Evolutionary conservation across 1,140 invertebrate genomes (phyloP).

Genomic region (Oedothorax gibbosus): DNA sequence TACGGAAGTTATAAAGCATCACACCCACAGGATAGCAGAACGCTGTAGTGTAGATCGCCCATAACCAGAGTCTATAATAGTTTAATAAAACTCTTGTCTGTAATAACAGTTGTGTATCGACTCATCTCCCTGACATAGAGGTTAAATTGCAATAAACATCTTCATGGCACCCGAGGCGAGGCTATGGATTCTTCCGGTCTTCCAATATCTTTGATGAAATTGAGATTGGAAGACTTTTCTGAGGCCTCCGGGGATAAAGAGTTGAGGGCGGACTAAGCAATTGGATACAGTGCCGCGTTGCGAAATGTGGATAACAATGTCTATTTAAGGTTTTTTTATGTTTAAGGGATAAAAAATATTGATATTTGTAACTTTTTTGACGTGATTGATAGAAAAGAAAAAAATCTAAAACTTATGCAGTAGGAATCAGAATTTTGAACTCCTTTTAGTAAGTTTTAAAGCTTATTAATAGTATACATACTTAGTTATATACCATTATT

Average conservation of each 20-base stretch:
- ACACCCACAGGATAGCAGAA: background rate
- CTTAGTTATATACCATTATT: too few species aligned
- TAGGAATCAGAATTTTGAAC: too few species aligned
- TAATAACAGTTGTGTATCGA: slow-evolving; percentile 44
- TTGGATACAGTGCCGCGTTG: background rate
- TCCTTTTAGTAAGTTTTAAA: too few species aligned
- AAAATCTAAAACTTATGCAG: too few species aligned
- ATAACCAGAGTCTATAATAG: slow-evolving; percentile 14
- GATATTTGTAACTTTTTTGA: too few species aligned
- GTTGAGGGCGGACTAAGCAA: slow-evolving; percentile 32
- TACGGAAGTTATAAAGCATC: slow-evolving; percentile 33
- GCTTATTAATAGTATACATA: too few species aligned
- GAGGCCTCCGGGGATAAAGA: background rate
- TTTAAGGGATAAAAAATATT: too few species aligned
- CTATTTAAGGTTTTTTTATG: too few species aligned
- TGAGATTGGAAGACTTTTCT: background rate
- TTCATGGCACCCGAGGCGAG: slow-evolving; percentile 3
- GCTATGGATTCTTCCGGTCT: slow-evolving; percentile 37
- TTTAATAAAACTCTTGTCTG: slow-evolving; percentile 27
- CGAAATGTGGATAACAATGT: background rate
- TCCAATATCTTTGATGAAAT: background rate
- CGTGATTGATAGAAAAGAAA: too few species aligned
- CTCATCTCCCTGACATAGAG: slow-evolving; percentile 17
- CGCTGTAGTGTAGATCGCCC: slow-evolving; percentile 35
- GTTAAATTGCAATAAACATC: slow-evolving; percentile 54